Evolutionary conservation across 1,140 invertebrate genomes (phyloP), one percentile per base, ranked within the genome.

Genomic region (Sipha flava): DNA sequence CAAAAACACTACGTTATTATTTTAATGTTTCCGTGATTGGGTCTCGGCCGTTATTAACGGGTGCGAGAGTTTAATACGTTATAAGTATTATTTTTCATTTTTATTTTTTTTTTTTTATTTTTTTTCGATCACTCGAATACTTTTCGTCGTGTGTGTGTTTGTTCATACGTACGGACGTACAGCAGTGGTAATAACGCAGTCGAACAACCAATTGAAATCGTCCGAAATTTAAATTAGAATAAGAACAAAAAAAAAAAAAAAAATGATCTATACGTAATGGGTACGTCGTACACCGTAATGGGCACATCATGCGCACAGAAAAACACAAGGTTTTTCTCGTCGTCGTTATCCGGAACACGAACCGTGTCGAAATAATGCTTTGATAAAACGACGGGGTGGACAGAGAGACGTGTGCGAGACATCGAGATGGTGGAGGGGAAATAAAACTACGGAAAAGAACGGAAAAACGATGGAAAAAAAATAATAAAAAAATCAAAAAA

Each of bases 361-460:
- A 77, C 73, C 73, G 73, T 77, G 73, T 77, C 73, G 49, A 77
- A 77, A 59, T 77, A 26, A 77, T 31, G 59, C 16, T 29, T n/a
- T n/a, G n/a, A n/a, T n/a, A n/a, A n/a, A n/a, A n/a, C n/a, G n/a
- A n/a, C n/a, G n/a, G 29, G 18, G 21, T 26, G 52, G 10, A 54
- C 23, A 23, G 2, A 7, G 23, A 12, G 57, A 14, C 57, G 16
- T 6, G 37, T 40, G 0, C 23, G 54, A 4, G 57, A 37, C 21
- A 12, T 0, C 14, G 23, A 43, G 64, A 21, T 16, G 40, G 12
- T 21, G n/a, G 62, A 66, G 21, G 34, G 1, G n/a, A 4, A 21
- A 1, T 4, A 7, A 52, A 23, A 37, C 62, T 45, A 47, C 45
- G 47, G 29, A 57, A 72, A 75, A 54, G 31, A 23, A 54, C 12